phyloP scores from a whole-genome alignment of 2,113 vertebrate species.

The Platysternon megacephalum region DNA sequence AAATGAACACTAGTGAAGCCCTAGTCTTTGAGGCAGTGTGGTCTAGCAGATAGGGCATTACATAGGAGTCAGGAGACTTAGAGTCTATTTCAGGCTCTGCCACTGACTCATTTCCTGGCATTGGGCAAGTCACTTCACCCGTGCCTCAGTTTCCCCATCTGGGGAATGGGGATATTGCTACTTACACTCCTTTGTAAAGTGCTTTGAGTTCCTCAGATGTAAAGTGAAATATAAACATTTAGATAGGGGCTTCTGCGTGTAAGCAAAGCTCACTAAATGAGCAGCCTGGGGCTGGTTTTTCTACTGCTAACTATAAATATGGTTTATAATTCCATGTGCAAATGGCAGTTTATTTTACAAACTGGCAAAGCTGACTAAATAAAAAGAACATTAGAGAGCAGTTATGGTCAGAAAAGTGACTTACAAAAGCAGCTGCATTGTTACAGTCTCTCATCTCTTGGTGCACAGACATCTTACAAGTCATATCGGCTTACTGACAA shows the following conservation, averaged over 20 bases:
- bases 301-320: not conserved
- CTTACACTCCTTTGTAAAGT: not conserved
- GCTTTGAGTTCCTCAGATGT: not conserved
- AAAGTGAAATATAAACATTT: not conserved
- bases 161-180: not conserved
- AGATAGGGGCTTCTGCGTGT: not conserved
- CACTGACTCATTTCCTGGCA: not conserved
- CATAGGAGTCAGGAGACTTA: not conserved
- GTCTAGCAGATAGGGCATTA: not conserved
- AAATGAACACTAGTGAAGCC: not conserved
- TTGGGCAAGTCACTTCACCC: fast-evolving
- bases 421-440: not conserved
- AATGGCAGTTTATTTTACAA: constrained; percentile 20
- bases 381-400: not conserved
- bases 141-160: not conserved
- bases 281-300: constrained; percentile 5
- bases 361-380: not conserved
- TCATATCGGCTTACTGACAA: not conserved
- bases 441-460: not conserved
- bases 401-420: not conserved
- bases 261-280: not conserved
- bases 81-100: not conserved
- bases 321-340: not conserved
- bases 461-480: not conserved
- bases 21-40: not conserved